phyloP scores from a whole-genome alignment of 2,113 vertebrate genomes.

The Myotis brandtii region DNA sequence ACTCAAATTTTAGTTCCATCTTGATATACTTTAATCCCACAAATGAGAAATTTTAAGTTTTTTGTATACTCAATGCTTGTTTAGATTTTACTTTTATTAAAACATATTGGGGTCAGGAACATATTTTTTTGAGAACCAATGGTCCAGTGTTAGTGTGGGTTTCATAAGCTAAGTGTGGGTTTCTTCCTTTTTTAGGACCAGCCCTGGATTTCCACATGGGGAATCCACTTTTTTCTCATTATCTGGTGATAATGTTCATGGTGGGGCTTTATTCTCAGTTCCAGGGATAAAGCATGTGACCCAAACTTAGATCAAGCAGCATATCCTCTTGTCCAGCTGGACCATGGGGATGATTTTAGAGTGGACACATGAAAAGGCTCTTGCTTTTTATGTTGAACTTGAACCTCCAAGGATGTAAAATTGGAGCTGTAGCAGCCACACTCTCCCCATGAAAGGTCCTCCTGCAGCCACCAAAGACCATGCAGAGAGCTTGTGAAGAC shows the following conservation, averaged over 20 bases:
- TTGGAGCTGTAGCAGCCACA: too few species aligned
- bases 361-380: background rate
- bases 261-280: background rate
- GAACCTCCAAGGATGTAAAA: too few species aligned
- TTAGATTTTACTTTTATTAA: background rate
- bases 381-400: too few species aligned
- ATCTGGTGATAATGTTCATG: background rate
- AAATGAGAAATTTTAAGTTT: background rate
- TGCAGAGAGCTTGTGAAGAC: too few species aligned
- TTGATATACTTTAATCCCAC: background rate
- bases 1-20: background rate
- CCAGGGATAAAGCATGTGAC: background rate
- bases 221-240: background rate
- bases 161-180: too few species aligned
- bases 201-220: background rate
- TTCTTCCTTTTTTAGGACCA: background rate
- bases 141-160: too few species aligned
- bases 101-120: background rate
- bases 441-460: too few species aligned
- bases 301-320: background rate
- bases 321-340: background rate
- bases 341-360: background rate
- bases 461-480: too few species aligned
- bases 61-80: background rate
- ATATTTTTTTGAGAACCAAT: background rate